Evolutionary conservation across 2,888 invertebrate species (phyloP).

Genomic region (Aphodius sticticus): DNA sequence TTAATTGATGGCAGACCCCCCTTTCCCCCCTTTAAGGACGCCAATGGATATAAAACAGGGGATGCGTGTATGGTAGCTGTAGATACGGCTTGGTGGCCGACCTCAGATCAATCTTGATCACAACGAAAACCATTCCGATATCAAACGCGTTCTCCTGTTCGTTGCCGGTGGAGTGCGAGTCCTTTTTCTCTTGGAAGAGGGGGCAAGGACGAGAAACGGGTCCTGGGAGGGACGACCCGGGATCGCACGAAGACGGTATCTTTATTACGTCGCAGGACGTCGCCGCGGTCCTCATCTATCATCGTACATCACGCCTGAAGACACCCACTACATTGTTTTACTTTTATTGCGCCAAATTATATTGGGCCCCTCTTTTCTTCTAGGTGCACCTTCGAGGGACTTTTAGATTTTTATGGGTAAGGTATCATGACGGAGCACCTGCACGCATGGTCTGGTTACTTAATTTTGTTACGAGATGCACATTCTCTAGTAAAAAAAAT

Average conservation of each 20-base stretch:
- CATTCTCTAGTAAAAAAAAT: too few relatives aligned
- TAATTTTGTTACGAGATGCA: too few relatives aligned
- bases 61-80: slow-evolving; percentile 17
- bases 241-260: slow-evolving; percentile 4
- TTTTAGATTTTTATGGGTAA: neutral
- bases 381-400: neutral
- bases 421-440: neutral
- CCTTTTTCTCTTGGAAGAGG: slow-evolving; percentile 9
- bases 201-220: neutral
- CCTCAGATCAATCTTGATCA: slow-evolving; percentile 36
- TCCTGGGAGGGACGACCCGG: neutral
- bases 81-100: slow-evolving; percentile 27
- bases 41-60: neutral
- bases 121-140: slow-evolving; percentile 13
- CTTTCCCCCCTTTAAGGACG: neutral
- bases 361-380: neutral
- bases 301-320: slow-evolving; percentile 34
- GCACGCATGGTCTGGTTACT: too few relatives aligned
- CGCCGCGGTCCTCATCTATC: slow-evolving; percentile 32
- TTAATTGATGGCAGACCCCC: neutral
- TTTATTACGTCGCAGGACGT: slow-evolving; percentile 23
- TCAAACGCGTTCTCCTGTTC: slow-evolving; percentile 17
- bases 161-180: neutral
- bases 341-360: slow-evolving; percentile 35
- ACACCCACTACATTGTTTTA: slow-evolving; percentile 35